Evolutionary conservation across 2,888 invertebrate genomes (phyloP).

Genomic region (Andrena camellia): DNA sequence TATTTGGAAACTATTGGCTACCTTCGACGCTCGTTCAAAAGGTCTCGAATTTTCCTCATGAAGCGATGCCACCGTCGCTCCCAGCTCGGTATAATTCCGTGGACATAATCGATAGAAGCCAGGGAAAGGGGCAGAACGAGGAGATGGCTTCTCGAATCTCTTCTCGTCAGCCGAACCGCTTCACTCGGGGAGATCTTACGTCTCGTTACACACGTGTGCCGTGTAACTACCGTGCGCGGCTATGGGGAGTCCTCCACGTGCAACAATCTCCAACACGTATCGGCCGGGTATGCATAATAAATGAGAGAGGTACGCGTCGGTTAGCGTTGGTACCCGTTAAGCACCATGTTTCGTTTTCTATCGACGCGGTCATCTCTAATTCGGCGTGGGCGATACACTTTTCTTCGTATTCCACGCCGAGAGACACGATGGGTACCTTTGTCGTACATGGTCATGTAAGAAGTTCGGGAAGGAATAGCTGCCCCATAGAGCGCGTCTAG

Average conservation of each 20-base stretch:
- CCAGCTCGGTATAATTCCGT: constrained; percentile 12
- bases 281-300: constrained; percentile 80
- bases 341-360: constrained; percentile 74
- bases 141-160: constrained; percentile 41
- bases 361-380: constrained; percentile 77
- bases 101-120: constrained; percentile 47
- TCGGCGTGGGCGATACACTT: constrained; percentile 71
- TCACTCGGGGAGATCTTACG: constrained; percentile 71
- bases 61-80: not conserved
- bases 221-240: constrained; percentile 70
- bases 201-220: constrained; percentile 79
- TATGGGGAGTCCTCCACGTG: constrained; percentile 70
- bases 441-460: constrained; percentile 52
- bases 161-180: constrained; percentile 47
- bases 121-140: constrained; percentile 24
- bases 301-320: constrained; percentile 74
- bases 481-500: constrained; percentile 26
- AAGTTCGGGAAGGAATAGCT: constrained; percentile 19
- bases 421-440: constrained; percentile 53
- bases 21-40: not conserved
- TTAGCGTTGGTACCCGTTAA: constrained; percentile 71
- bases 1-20: not conserved
- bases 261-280: constrained; percentile 81
- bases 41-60: not conserved
- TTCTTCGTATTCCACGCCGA: constrained; percentile 55